Conservation (phyloP, 2,113 vertebrate genomes). For the Pantherophis guttatus region DNA sequence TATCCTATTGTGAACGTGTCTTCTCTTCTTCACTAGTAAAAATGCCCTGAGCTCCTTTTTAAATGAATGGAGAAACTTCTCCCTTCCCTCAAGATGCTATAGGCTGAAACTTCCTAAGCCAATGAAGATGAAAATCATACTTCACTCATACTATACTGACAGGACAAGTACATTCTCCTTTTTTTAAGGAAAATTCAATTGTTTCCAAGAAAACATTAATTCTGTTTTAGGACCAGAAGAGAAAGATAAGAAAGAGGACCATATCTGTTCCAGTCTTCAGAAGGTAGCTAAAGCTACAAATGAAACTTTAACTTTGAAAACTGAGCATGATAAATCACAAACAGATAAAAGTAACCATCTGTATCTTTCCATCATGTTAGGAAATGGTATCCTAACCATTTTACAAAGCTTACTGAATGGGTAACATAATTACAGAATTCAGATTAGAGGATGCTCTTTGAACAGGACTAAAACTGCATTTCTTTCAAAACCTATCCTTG, state of each 20-base stretch:
- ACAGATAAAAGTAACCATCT: neutral
- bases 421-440: neutral
- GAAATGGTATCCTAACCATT: neutral
- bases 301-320: neutral
- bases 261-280: neutral
- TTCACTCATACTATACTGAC: neutral
- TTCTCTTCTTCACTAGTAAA: neutral
- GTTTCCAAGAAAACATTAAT: neutral
- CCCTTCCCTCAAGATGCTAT: neutral
- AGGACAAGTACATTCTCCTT: neutral
- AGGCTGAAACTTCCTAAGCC: neutral
- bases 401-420: neutral
- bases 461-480: conserved; percentile 27
- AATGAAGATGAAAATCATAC: neutral
- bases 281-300: neutral
- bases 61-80: neutral
- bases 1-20: neutral
- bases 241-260: neutral
- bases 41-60: neutral
- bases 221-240: neutral
- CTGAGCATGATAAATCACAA: neutral
- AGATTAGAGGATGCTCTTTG: neutral
- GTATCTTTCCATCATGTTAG: neutral
- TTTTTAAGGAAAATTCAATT: neutral
- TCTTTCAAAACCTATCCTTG: neutral